Evolutionary conservation across 2,113 vertebrate species (phyloP), one percentile per base, ranked within the genome.

Genomic region (Podocnemis expansa): DNA sequence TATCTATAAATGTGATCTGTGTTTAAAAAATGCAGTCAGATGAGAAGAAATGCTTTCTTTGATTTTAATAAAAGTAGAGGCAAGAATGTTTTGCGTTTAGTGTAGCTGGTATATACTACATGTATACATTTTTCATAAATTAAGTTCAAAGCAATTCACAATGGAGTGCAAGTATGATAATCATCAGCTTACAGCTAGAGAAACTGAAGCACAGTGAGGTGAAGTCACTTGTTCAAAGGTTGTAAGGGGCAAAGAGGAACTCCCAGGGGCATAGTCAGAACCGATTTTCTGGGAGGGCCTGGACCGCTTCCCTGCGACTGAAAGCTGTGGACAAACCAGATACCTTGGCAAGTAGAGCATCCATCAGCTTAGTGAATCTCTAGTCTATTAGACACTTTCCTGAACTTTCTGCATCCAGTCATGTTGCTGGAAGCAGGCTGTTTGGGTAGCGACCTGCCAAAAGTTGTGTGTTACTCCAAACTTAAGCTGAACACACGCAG

Each of bases 1-100:
- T 81, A 78, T 98, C 98, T 82, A 99, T 98, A 84, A 99, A 99
- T 6, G 99, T 98, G 95, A 99, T 98, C 99, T 99, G 95, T 12
- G 51, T 41, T 11, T 29, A 51, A 25, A 84, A 55, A 76, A 56
- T 4, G 17, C 24, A 56, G 5, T 67, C 19, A 83, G 22, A 17
- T 51, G 75, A 19, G 88, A 95, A 89, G 27, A 58, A 29, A 86
- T 5, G 45, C 63, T 83, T 90, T 51, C 21, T 3, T 89, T 63
- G 8, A 58, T 10, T 93, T 84, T 80, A 31, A 78, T 5, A 67
- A 51, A 73, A 55, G 55, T 52, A 55, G 55, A 78, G 80, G 31
- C 34, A 38, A 73, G 12, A 83, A 14, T 4, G 88, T 90, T 84
- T 89, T 2, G 84, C 81, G 63, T 2, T 47, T 94, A 70, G 14